A percentile compares a stretch with the other conserved stretches of the same genome.
Evolutionary conservation across 1,140 invertebrate species (phyloP).

Genomic region (Bombus soroeensis): DNA sequence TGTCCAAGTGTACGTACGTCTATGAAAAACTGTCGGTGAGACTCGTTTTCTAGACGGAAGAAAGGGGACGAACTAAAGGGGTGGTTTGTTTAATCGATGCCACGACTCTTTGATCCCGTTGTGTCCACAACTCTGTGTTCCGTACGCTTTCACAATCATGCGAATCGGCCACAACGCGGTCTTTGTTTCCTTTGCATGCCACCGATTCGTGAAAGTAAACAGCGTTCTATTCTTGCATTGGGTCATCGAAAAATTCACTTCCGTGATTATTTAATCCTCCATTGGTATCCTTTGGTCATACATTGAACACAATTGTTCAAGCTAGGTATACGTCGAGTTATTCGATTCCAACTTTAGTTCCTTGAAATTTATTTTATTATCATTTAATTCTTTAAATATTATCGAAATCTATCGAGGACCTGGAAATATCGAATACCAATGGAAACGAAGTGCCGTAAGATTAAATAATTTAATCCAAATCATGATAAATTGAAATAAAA

Average conservation of each 20-base stretch:
- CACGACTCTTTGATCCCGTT: slow-evolving; percentile 65
- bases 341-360: neutral
- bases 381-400: too few relatives aligned
- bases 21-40: neutral
- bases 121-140: slow-evolving; percentile 45
- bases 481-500: too few relatives aligned
- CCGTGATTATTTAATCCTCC: neutral
- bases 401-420: too few relatives aligned
- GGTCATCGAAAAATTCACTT: neutral
- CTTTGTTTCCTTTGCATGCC: slow-evolving; percentile 40
- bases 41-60: slow-evolving; percentile 29
- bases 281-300: too few relatives aligned
- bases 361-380: too few relatives aligned
- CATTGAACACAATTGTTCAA: neutral
- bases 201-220: slow-evolving; percentile 38
- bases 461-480: too few relatives aligned
- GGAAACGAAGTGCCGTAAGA: too few relatives aligned
- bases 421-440: too few relatives aligned
- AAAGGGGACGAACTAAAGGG: slow-evolving; percentile 51
- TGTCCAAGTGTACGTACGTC: slow-evolving; percentile 24
- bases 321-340: neutral
- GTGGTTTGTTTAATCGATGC: slow-evolving; percentile 76
- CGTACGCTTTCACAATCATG: slow-evolving; percentile 47
- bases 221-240: slow-evolving; percentile 24
- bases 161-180: slow-evolving; percentile 42